phyloP scores from a whole-genome alignment of 2,113 vertebrate genomes.

The Eptesicus fuscus region DNA sequence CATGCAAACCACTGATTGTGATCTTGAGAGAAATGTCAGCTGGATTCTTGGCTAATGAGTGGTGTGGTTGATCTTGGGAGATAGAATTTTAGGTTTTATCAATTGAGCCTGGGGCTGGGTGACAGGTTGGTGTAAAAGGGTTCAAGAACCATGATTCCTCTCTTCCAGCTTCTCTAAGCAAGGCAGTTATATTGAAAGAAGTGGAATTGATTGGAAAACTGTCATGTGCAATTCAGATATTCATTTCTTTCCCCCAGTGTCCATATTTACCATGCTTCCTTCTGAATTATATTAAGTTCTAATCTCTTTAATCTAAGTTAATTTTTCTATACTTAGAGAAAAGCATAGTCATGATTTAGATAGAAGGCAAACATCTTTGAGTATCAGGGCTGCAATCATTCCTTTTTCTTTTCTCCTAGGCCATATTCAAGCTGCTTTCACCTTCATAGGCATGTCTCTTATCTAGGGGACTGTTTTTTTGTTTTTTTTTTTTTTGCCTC shows the following conservation, averaged over 20 bases:
- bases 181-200: background rate
- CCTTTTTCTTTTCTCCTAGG: background rate
- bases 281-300: background rate
- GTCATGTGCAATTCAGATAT: background rate
- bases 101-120: background rate
- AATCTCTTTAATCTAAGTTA: background rate
- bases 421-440: background rate
- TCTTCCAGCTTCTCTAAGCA: background rate
- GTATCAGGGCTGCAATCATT: background rate
- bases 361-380: background rate
- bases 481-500: too few species aligned
- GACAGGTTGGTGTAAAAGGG: background rate
- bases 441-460: background rate
- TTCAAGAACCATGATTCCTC: background rate
- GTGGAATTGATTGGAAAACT: background rate
- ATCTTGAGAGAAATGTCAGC: background rate
- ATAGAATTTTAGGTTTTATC: background rate
- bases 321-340: background rate
- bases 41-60: background rate
- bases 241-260: background rate
- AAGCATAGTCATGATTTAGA: background rate
- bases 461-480: background rate
- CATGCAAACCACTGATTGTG: background rate
- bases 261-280: background rate
- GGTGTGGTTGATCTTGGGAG: background rate